Evolutionary conservation across 1,140 invertebrate species (phyloP), one percentile per base, ranked within the genome.

Genomic region (Cherax destructor): DNA sequence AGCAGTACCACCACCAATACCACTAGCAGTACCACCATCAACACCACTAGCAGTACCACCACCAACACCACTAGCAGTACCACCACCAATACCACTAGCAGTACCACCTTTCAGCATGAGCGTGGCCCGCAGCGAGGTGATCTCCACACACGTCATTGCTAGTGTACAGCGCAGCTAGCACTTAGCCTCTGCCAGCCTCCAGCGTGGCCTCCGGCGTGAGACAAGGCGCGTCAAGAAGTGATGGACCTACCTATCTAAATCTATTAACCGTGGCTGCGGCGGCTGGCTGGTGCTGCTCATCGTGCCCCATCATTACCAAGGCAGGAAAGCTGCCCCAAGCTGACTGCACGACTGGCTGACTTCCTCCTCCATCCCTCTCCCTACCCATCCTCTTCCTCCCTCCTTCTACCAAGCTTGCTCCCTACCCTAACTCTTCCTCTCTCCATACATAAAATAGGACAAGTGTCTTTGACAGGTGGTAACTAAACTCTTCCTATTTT

Each of bases 241-340:
- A 65, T 56, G 59, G 59, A 83, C 24, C 50, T 16, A 41, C 77
- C 47, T 79, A 79, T 79, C 77, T 79, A 79, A 79, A 79, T 79
- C 77, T 79, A 79, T 79, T 79, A 79, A 50, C 41, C 77, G 13
- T 5, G 77, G 11, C 30, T 10, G 56, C 1, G 81, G 81, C 10
- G 56, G 81, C 18, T 18, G 81, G 52, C 41, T 50, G 81, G n/a
- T 47, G 52, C 4, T 30, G 41, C 13, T 69, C 13, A n/a, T 69
- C 13, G 1, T 69, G 11, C 65, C 16, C 65, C 65, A 18, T 69
- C 65, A 69, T 69, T 69, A 69, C 18, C 65, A 18, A 5, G 11
- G 5, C 65, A 69, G 13, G 65, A 69, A 18, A 18, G 5, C 65
- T 69, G 65, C 65, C 16, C 65, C 6, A 13, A n/a, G 65, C 18